A percentile compares a stretch with the other conserved stretches of the same genome.
Evolutionary conservation across 92 coral and sea anemone species (phyloP).

Genomic region (Paragorgia papillata): DNA sequence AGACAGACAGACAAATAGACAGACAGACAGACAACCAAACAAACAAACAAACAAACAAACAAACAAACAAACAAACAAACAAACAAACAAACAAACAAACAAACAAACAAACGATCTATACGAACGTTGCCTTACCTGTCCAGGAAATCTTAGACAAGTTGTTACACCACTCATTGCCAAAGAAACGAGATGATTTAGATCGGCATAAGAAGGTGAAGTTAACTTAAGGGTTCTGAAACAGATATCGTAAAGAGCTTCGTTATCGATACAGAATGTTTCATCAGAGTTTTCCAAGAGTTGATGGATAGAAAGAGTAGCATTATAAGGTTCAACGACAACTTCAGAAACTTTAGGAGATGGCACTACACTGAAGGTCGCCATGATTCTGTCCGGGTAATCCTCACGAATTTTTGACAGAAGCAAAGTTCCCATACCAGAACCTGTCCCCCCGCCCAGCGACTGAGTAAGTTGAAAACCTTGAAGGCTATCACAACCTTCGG

Average conservation of each 20-base stretch:
- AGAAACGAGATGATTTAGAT: conserved; percentile 86
- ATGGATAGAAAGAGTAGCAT: conserved; percentile 92
- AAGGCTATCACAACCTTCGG: conserved; percentile 90
- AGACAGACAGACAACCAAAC: no score
- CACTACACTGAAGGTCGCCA: conserved; percentile 89
- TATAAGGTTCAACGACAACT: conserved; percentile 89
- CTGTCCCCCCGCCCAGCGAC: conserved; percentile 97
- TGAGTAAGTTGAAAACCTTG: conserved; percentile 96
- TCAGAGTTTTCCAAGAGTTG: conserved; percentile 95
- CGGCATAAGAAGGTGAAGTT: conserved; percentile 91
- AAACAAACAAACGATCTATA: background rate
- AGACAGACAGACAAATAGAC: no score
- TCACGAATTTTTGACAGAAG: conserved; percentile 88
- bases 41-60: no score
- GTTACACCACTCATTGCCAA: conserved; percentile 94
- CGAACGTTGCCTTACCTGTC: conserved; percentile 61
- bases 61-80: no score
- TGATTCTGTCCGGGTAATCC: conserved; percentile 89
- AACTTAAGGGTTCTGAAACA: conserved; percentile 88
- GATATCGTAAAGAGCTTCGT: conserved; percentile 94
- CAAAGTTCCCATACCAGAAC: conserved; percentile 90
- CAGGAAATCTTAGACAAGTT: conserved; percentile 90
- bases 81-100: no score
- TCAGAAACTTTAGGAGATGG: conserved; percentile 95
- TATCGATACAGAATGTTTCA: conserved; percentile 86